Base-by-base conservation (phyloP, 2,797 vertebrate species). In the Fringilla coelebs region DNA sequence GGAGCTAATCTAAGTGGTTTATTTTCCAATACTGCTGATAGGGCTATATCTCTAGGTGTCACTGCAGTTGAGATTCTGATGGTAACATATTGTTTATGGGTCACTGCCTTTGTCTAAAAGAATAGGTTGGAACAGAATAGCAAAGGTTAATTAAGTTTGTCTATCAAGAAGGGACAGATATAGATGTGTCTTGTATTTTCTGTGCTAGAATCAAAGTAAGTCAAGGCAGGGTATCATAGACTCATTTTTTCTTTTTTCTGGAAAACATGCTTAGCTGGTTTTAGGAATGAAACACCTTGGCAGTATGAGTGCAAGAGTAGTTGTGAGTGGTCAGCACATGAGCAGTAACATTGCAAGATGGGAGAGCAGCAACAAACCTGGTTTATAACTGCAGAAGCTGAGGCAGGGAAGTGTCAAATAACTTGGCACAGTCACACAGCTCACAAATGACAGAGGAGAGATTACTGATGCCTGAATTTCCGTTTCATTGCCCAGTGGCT, bases 101-200 rank as follows among this genome's bases (percentile, higher is more conserved):
- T 99, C 99, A 99, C 97, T 98, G 98, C 98, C 97, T 99, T 98
- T 97, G 98, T 98, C 98, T 98, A 97, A 98, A 98, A 96, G 96
- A 97, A 95, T 98, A 97, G 98, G 92, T 98, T 98, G 94, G 98
- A 97, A 99, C 98, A 98, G 98, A 99, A 99, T 99, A 98, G 98
- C 99, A 99, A 99, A 99, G 99, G 99, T 99, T 99, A 99, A 99
- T 99, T 99, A 98, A 99, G 98, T 98, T 99, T 99, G 99, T 99
- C 99, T 98, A 98, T 98, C 98, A 98, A 96, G 96, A 94, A 88
- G 95, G 92, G 97, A 97, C 97, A 97, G 96, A 97, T 97, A 97
- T 92, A 89, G 96, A 98, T 97, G 96, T 91, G 70, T 96, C 89
- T 94, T 96, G 74, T 82, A 81, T 74, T 94, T 96, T 82, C 51